Base-by-base conservation (phyloP, 2,113 vertebrate species). In the Chloropsis cyanopogon region DNA sequence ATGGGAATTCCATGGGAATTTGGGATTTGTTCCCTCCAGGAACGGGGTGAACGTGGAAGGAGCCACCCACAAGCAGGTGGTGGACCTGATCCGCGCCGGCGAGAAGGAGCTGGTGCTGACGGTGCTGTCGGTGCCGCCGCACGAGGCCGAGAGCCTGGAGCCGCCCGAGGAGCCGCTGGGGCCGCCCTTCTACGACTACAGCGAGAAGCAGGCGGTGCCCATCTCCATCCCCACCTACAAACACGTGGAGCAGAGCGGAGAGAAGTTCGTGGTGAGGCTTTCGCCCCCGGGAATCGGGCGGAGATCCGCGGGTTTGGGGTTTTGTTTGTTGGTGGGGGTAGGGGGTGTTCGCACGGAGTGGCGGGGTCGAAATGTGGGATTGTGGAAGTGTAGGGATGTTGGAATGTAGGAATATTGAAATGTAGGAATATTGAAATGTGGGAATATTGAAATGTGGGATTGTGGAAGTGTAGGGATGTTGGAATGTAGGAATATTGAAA, bases 151-250 rank as follows among this genome's bases (percentile, higher is more conserved):
- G 15, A 98, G 98, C 47, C 98, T 99, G 37, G 99, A 99, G 46
- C 98, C 98, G 2, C 98, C 98, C 5, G 99, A 99, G 14, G 99
- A 99, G 65, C 97, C 99, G 7, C 97, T 98, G 57, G 96, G 98
- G n/a, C 98, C 99, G 20, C 98, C 98, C 5, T 99, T 98, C 97
- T 99, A 99, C 11, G 99, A 99, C 97, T 99, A 99, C 98, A 98
- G 98, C 1, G 99, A 99, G 92, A 99, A 99, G 92, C 99, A 99
- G 91, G 99, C 99, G 0, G 99, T 99, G 88, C 99, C 99, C 97
- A 99, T 99, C 97, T 99, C 99, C 89, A 97, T 99, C 83, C 99
- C 99, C 97, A 99, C 99, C 7, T 99, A 99, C 98, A 99, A 99
- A 93, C 99, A 99, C 31, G 99, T 99, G 97, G 99, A 99, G 97